phyloP scores from a whole-genome alignment of 2,113 vertebrate species.

The Chionis minor region DNA sequence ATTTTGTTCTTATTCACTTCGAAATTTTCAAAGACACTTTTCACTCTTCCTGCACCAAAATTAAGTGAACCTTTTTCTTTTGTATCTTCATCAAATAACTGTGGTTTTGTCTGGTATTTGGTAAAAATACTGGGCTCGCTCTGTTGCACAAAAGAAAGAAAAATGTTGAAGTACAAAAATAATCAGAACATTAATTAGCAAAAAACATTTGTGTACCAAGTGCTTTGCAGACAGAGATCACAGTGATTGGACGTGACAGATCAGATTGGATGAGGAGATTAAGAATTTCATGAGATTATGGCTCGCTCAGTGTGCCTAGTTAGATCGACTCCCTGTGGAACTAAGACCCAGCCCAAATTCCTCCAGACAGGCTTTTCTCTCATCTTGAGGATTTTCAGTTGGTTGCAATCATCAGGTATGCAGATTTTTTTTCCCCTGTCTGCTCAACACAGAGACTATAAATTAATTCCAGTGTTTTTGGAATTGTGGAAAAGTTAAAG shows the following conservation, averaged over 20 bases:
- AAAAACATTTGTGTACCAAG: not conserved
- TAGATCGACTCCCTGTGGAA: not conserved
- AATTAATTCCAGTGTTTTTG: not conserved
- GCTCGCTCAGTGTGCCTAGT: not conserved
- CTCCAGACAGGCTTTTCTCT: not conserved
- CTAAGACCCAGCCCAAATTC: not conserved
- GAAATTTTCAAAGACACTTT: constrained; percentile 83
- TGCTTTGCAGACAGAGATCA: not conserved
- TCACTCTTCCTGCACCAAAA: constrained; percentile 70
- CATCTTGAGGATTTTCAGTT: not conserved
- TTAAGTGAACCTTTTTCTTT: constrained; percentile 72
- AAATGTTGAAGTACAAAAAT: constrained; percentile 30
- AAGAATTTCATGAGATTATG: constrained; percentile 5
- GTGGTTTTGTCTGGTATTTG: constrained; percentile 89
- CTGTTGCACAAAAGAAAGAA: constrained; percentile 67
- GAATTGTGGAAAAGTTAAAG: not conserved
- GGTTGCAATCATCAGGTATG: not conserved
- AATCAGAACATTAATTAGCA: not conserved
- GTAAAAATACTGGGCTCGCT: constrained; percentile 82
- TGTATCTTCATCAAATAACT: constrained; percentile 81
- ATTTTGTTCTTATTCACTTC: constrained; percentile 85
- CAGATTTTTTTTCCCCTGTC: not conserved
- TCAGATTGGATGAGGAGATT: not conserved
- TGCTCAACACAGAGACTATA: not conserved
- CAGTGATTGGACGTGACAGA: not conserved